A percentile compares a stretch with the other conserved stretches of the same genome.
phyloP scores from a whole-genome alignment of 2,113 vertebrate genomes.

The Regulus satrapa region DNA sequence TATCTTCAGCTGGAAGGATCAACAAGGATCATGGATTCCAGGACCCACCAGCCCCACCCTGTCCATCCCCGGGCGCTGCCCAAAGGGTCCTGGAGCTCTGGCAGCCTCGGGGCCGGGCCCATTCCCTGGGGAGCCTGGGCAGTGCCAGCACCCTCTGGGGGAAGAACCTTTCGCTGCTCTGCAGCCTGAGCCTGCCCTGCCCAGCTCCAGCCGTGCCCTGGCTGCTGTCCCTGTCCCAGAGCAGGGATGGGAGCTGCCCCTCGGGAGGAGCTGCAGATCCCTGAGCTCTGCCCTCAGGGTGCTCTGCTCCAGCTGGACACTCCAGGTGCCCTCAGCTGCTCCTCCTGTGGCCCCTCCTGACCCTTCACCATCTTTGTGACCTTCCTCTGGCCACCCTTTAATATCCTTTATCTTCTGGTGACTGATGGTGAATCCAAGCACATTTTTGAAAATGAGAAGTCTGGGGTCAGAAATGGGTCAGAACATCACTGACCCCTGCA shows the following conservation, averaged over 20 bases:
- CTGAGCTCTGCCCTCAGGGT: too few species aligned
- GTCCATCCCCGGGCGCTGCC: not conserved
- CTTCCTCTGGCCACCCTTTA: not conserved
- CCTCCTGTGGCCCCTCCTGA: not conserved
- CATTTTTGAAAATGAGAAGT: too few species aligned
- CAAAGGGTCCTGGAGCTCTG: not conserved
- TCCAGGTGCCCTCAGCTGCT: too few species aligned
- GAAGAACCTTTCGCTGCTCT: too few species aligned
- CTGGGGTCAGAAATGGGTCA: too few species aligned
- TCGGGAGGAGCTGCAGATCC: too few species aligned
- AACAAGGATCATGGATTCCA: not conserved
- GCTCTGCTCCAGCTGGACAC: too few species aligned
- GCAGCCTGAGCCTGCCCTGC: not conserved
- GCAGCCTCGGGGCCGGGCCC: not conserved
- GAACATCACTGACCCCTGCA: too few species aligned
- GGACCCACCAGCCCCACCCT: not conserved
- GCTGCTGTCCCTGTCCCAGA: too few species aligned
- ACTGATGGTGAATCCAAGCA: fast-evolving
- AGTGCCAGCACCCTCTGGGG: too few species aligned
- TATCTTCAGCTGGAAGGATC: not conserved
- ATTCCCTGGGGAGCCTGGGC: not conserved
- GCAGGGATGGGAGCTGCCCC: too few species aligned
- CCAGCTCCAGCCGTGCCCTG: too few species aligned
- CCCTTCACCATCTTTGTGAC: not conserved
- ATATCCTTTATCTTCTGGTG: not conserved